A percentile compares a stretch with the other conserved stretches of the same genome.
phyloP scores from a whole-genome alignment of 2,113 vertebrate species.

The Archilochus colubris region DNA sequence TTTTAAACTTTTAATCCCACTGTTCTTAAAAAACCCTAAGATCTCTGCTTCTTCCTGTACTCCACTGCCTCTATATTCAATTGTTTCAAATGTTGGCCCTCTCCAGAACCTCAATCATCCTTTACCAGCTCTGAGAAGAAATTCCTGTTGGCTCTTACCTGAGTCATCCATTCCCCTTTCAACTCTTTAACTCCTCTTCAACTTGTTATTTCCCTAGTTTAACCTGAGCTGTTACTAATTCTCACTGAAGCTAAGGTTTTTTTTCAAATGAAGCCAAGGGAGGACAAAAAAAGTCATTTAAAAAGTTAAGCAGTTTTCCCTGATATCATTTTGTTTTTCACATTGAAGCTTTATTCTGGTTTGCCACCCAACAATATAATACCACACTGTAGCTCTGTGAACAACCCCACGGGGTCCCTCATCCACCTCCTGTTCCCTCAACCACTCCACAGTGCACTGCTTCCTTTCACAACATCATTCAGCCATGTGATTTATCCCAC shows the following conservation, averaged over 20 bases:
- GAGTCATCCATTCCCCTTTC: not conserved
- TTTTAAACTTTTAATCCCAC: not conserved
- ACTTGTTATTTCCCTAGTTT: not conserved
- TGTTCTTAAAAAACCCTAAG: not conserved
- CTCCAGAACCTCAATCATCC: not conserved
- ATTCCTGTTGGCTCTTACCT: not conserved
- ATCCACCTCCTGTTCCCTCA: not conserved
- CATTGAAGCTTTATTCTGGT: not conserved
- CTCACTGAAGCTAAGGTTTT: not conserved
- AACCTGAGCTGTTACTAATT: not conserved
- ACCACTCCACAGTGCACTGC: not conserved
- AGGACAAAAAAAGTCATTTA: too few species aligned
- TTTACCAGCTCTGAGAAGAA: not conserved
- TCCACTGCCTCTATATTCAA: not conserved
- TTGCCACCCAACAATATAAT: not conserved
- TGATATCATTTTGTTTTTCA: not conserved
- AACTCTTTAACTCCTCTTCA: not conserved
- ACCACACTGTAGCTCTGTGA: not conserved
- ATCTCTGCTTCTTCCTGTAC: not conserved
- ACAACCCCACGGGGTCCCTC: accelerated
- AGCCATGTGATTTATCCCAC: not conserved
- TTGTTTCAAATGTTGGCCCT: not conserved
- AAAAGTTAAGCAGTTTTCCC: not conserved
- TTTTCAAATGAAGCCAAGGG: not conserved
- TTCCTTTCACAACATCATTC: not conserved